phyloP scores from a whole-genome alignment of 2,797 vertebrate genomes.

The Gallinago solitaria region DNA sequence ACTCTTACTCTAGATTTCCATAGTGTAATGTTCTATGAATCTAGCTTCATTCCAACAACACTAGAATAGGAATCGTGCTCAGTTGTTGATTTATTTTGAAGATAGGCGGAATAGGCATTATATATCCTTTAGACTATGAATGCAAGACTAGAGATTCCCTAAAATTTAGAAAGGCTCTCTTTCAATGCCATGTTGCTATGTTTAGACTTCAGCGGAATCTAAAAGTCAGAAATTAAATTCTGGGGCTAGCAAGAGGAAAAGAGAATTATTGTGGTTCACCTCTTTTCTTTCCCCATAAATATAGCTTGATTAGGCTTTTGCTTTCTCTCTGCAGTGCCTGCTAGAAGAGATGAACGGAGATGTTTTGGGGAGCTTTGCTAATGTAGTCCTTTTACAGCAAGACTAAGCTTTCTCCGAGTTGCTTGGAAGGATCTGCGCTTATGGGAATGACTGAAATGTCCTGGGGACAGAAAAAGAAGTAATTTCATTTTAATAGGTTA shows the following conservation, averaged over 20 bases:
- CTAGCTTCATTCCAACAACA: not conserved
- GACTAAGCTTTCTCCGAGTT: rapidly evolving
- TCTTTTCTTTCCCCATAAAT: not conserved
- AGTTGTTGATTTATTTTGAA: not conserved
- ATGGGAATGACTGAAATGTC: conserved; percentile 9
- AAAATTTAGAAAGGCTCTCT: not conserved
- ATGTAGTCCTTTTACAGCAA: not conserved
- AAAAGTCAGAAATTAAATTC: not conserved
- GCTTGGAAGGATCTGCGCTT: not conserved
- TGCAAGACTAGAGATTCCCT: not conserved
- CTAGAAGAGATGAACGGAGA: not conserved
- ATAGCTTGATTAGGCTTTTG: not conserved
- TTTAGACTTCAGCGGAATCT: not conserved
- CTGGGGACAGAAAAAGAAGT: conserved; percentile 44
- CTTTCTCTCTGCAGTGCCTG: not conserved
- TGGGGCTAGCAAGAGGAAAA: not conserved
- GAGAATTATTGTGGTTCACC: not conserved
- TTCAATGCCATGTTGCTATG: not conserved
- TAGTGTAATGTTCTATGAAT: not conserved
- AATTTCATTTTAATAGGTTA: conserved; percentile 37
- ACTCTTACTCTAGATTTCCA: conserved; percentile 22
- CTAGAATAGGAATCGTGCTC: not conserved
- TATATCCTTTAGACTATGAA: not conserved
- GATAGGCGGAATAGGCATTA: not conserved
- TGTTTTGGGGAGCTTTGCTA: not conserved